A percentile compares a stretch with the other conserved stretches of the same genome.
phyloP scores from a whole-genome alignment of 1,140 invertebrate genomes.

The Lutraria rhynchaena region DNA sequence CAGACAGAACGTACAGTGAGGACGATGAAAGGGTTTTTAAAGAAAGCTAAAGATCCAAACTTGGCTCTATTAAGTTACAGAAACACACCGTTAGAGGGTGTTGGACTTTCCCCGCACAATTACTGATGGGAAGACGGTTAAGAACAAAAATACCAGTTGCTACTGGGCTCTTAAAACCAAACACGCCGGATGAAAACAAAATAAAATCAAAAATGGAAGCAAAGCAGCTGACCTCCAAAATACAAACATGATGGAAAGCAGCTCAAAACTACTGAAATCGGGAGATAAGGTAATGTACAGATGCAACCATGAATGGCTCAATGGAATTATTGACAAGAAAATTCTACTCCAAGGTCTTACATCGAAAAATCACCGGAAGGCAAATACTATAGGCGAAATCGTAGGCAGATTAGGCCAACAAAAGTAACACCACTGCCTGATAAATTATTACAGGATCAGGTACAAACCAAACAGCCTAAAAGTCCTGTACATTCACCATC shows the following conservation, averaged over 20 bases:
- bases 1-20: conserved; percentile 70
- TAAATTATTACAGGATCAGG: too few relatives aligned
- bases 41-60: conserved; percentile 61
- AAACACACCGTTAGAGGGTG: conserved; percentile 53
- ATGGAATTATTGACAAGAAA: too few relatives aligned
- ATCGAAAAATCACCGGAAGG: too few relatives aligned
- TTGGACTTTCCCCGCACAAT: conserved; percentile 42
- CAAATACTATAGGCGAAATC: too few relatives aligned
- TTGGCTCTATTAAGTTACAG: conserved; percentile 52
- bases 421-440: too few relatives aligned
- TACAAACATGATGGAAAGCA: conserved; percentile 33
- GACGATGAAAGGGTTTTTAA: conserved; percentile 55
- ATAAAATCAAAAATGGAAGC: background rate
- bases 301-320: too few relatives aligned
- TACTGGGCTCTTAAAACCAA: conserved; percentile 15
- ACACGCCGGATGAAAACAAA: background rate
- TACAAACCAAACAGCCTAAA: too few relatives aligned
- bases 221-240: conserved; percentile 5
- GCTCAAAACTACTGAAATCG: too few relatives aligned
- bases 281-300: too few relatives aligned
- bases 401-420: too few relatives aligned
- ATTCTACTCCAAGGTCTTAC: too few relatives aligned
- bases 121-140: conserved; percentile 62
- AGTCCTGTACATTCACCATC: too few relatives aligned
- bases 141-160: conserved; percentile 20